Evolutionary conservation across 2,113 vertebrate genomes (phyloP), one percentile per base, ranked within the genome.

Genomic region (Isichthys henryi): DNA sequence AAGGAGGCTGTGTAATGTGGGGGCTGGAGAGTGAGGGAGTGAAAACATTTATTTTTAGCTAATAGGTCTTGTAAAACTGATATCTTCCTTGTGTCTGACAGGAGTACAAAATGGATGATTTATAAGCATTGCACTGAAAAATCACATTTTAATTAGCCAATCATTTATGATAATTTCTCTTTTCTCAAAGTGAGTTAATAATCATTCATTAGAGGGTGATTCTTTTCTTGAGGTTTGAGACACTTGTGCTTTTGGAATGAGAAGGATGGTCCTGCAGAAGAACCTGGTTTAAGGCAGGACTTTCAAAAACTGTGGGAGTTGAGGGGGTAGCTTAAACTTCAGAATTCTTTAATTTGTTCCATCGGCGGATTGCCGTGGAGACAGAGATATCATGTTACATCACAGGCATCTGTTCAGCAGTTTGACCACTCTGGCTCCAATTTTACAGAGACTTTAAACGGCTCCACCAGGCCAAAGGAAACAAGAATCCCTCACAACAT

Each of bases 131-230:
- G 94, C 94, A 93, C 93, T 92, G 94, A 93, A 94, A 56, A 95
- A 95, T 95, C 94, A 95, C 93, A 93, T 95, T 95, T 95, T 95
- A 95, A 95, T 95, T 95, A 95, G 94, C 93, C 92, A 53, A 94
- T 95, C 93, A 95, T 95, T 95, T 95, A 96, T 95, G 95, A 95
- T 95, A 95, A 96, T 95, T 96, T 95, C 92, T 94, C 94, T 94
- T 93, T 94, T 94, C 94, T 96, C 92, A 91, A 93, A 94, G 93
- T 92, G 93, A 93, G 93, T 95, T 96, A 94, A 96, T 96, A 95
- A 95, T 94, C 93, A 92, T 94, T 95, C 95, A 96, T 95, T 95
- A 95, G 94, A 92, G 90, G 91, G 95, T 92, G 93, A 94, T 94
- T 93, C 93, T 91, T 95, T 94, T 93, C 94, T 95, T 95, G 93